A percentile compares a stretch with the other conserved stretches of the same genome.
Conservation (phyloP, 2,888 invertebrate species). For the Caenorhabditis sp. region DNA sequence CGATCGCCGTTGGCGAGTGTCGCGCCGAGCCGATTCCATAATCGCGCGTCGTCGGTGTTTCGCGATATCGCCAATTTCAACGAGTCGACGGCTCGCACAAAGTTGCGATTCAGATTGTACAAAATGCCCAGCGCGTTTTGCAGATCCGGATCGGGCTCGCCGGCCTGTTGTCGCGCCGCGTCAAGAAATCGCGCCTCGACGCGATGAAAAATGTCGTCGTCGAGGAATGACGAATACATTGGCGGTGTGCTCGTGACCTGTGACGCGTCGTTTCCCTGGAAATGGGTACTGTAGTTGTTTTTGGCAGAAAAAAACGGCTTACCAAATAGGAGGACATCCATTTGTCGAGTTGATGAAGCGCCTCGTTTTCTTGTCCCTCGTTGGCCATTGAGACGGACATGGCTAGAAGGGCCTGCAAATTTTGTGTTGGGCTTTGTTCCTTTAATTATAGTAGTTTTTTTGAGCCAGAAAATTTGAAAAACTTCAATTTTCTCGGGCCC, state of each 20-base stretch:
- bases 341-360: slow-evolving; percentile 80
- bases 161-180: slow-evolving; percentile 48
- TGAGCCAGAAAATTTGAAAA: too few relatives aligned
- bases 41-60: slow-evolving; percentile 80
- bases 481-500: neutral
- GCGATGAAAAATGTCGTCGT: slow-evolving; percentile 40
- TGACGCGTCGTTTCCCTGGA: slow-evolving; percentile 4
- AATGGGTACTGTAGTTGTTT: too few relatives aligned
- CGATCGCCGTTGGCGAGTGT: slow-evolving; percentile 93
- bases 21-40: slow-evolving; percentile 97
- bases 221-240: slow-evolving; percentile 47
- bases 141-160: slow-evolving; percentile 59
- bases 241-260: slow-evolving; percentile 16
- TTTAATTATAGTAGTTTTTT: too few relatives aligned
- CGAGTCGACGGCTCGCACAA: slow-evolving; percentile 94
- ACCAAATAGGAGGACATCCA: slow-evolving; percentile 58
- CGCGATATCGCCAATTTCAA: slow-evolving; percentile 88
- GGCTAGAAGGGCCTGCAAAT: slow-evolving; percentile 80
- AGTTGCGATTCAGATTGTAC: slow-evolving; percentile 91
- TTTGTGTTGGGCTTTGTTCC: neutral
- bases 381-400: slow-evolving; percentile 94
- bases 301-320: too few relatives aligned
- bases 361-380: slow-evolving; percentile 89
- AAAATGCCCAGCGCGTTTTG: slow-evolving; percentile 82
- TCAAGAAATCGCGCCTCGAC: slow-evolving; percentile 65